A percentile compares a stretch with the other conserved stretches of the same genome.
Evolutionary conservation across 2,113 vertebrate species (phyloP).

Genomic region (Dromiciops gliroides): DNA sequence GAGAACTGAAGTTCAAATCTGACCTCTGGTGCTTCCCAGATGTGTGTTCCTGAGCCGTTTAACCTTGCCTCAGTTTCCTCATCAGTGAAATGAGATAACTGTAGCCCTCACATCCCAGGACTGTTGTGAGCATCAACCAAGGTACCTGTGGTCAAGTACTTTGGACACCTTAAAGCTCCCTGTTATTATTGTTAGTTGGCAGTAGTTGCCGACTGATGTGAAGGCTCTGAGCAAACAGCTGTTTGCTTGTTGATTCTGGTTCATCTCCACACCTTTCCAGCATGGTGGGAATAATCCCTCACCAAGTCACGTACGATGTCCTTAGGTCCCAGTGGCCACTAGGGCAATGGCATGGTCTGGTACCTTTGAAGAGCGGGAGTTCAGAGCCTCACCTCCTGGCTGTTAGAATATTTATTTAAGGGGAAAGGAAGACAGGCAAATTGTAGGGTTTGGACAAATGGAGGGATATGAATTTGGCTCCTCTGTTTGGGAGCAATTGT

Average conservation of each 20-base stretch:
- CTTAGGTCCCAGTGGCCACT: constrained; percentile 39
- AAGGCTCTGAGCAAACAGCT: constrained; percentile 81
- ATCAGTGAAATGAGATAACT: background rate
- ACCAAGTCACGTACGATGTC: constrained; percentile 62
- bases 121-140: background rate
- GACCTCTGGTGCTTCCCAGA: background rate
- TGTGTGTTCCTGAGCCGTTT: background rate
- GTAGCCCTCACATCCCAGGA: background rate
- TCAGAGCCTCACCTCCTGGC: constrained; percentile 41
- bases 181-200: constrained; percentile 40
- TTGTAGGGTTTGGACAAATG: background rate
- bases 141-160: constrained; percentile 58
- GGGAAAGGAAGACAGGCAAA: rapidly evolving
- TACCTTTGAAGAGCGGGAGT: constrained; percentile 21
- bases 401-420: constrained; percentile 64
- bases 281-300: constrained; percentile 75
- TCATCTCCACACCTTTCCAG: constrained; percentile 81
- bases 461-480: constrained; percentile 38
- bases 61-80: background rate
- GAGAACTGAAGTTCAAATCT: background rate
- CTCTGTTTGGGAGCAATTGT: constrained; percentile 56
- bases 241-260: constrained; percentile 78
- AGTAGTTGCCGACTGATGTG: constrained; percentile 73
- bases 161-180: constrained; percentile 54
- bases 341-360: constrained; percentile 37